Evolutionary conservation across 2,113 vertebrate species (phyloP).

Genomic region (Cervus canadensis): DNA sequence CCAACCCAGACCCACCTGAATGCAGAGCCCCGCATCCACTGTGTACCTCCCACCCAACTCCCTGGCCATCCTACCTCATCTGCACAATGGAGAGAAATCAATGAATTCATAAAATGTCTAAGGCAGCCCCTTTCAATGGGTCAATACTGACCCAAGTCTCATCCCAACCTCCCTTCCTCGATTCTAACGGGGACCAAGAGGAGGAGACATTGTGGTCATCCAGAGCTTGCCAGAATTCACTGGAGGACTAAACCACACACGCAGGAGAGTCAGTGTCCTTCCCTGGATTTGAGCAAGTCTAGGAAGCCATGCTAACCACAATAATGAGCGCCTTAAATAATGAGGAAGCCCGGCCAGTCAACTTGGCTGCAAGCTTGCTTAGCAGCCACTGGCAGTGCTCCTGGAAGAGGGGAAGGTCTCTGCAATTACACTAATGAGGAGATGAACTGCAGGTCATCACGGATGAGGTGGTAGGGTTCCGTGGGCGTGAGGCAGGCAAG

Average conservation of each 20-base stretch:
- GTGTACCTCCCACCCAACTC: accelerated
- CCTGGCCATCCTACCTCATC: not conserved
- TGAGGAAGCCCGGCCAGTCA: not conserved
- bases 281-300: not conserved
- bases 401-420: not conserved
- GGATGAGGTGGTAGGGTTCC: not conserved
- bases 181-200: not conserved
- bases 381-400: not conserved
- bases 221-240: not conserved
- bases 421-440: not conserved
- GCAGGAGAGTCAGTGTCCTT: not conserved
- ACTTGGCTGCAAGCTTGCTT: not conserved
- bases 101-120: no score
- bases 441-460: not conserved
- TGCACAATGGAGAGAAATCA: not conserved
- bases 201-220: accelerated
- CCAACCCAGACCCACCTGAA: not conserved
- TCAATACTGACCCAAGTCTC: not conserved
- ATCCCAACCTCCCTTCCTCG: accelerated
- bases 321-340: not conserved
- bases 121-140: accelerated
- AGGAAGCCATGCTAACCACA: not conserved
- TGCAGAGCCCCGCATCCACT: not conserved
- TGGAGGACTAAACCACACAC: not conserved
- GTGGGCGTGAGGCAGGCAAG: not conserved